Evolutionary conservation across 2,888 invertebrate species (phyloP).

Genomic region (Ochlodes sylvanus): DNA sequence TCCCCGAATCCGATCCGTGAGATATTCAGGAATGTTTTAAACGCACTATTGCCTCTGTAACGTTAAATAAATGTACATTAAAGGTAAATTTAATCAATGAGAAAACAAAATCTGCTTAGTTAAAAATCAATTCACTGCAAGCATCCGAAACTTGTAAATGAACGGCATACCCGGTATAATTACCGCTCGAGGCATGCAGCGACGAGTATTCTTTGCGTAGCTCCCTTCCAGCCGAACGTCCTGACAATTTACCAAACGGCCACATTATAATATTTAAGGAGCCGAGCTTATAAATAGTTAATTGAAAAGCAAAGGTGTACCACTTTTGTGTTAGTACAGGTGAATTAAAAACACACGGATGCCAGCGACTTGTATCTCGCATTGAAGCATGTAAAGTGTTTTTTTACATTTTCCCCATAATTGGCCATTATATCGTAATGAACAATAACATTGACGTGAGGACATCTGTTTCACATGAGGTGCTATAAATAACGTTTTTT

Average conservation of each 20-base stretch:
- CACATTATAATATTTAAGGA: conserved; percentile 32
- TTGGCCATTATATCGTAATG: conserved; percentile 38
- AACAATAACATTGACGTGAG: conserved; percentile 30
- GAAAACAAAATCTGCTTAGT: conserved; percentile 28
- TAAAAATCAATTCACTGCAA: conserved; percentile 34
- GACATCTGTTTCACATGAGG: conserved; percentile 30
- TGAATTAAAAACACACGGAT: conserved; percentile 29
- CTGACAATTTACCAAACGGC: conserved; percentile 31
- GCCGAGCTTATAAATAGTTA: conserved; percentile 34
- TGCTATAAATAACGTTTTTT: conserved; percentile 31
- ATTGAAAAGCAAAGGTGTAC: conserved; percentile 35
- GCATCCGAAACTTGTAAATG: conserved; percentile 49
- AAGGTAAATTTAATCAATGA: conserved; percentile 36
- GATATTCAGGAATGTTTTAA: conserved; percentile 32
- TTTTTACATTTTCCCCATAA: conserved; percentile 36
- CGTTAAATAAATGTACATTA: conserved; percentile 28
- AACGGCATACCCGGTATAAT: conserved; percentile 47
- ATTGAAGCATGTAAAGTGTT: conserved; percentile 28
- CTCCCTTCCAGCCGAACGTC: conserved; percentile 15
- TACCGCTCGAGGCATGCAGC: conserved; percentile 43
- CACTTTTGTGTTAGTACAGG: conserved; percentile 25
- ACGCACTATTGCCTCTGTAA: conserved; percentile 29
- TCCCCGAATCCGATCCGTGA: conserved; percentile 18
- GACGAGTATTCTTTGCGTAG: conserved; percentile 30
- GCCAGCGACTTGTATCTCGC: conserved; percentile 25